Evolutionary conservation across 2,113 vertebrate species (phyloP).

Genomic region (Notarius lentiginosus): DNA sequence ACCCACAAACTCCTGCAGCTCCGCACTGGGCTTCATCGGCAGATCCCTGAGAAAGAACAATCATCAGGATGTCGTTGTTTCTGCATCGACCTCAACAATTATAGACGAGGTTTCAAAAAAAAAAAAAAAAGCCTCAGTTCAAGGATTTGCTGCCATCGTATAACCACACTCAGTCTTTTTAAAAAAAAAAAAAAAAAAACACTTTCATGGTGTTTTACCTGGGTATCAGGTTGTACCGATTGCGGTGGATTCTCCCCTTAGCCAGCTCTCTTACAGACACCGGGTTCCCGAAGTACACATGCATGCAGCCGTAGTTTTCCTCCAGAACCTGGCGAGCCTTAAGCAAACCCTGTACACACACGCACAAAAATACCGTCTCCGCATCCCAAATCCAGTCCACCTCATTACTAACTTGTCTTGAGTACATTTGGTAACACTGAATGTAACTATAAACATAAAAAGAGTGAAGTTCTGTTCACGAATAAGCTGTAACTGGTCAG

Average conservation of each 20-base stretch:
- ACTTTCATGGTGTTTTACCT: constrained; percentile 72
- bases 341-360: constrained; percentile 79
- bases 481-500: neutral
- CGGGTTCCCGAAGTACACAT: constrained; percentile 84
- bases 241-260: constrained; percentile 76
- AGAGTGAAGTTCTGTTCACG: neutral
- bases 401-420: neutral
- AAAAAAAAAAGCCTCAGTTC: neutral
- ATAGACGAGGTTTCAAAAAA: no score
- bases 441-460: neutral
- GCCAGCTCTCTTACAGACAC: constrained; percentile 86
- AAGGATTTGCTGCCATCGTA: fast-evolving
- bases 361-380: neutral
- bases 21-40: constrained; percentile 79
- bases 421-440: neutral
- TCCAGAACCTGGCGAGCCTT: constrained; percentile 87
- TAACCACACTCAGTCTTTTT: neutral
- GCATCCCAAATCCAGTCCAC: neutral
- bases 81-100: no score
- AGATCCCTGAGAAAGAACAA: constrained; percentile 75
- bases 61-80: neutral
- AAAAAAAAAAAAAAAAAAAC: no score
- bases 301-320: constrained; percentile 88
- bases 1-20: constrained; percentile 79
- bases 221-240: constrained; percentile 84